These are phyloP conservation scores for Melieria omissa DNA, from an alignment of 2,888 invertebrate genomes.

Conservation along the genomic window DNA sequence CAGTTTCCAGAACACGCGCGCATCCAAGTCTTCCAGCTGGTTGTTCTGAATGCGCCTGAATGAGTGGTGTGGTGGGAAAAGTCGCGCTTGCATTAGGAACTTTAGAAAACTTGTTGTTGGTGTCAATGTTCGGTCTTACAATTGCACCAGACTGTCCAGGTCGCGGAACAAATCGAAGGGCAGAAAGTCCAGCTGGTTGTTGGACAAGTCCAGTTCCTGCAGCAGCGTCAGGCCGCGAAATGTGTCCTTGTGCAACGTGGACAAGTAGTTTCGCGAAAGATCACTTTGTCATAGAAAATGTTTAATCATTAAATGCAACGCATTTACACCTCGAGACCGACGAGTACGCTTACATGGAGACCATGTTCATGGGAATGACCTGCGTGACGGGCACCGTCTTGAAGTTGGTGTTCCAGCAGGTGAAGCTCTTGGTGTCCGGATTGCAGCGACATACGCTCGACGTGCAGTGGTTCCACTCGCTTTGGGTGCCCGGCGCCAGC, in stretches of 20 bases:
- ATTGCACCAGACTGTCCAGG: conserved; percentile 70
- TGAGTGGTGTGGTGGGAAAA: too few species aligned
- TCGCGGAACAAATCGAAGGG: conserved; percentile 73
- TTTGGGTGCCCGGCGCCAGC: conserved; percentile 67
- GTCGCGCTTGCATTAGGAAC: too few species aligned
- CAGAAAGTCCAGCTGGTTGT: conserved; percentile 74
- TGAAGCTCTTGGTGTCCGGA: conserved; percentile 73
- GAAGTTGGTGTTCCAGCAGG: conserved; percentile 73
- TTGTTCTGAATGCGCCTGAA: conserved; percentile 72
- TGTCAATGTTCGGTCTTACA: conserved; percentile 67
- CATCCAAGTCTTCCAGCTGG: conserved; percentile 69
- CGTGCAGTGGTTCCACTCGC: conserved; percentile 72
- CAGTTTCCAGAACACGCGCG: conserved; percentile 68
- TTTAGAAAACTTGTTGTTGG: too few species aligned
- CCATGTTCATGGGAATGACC: conserved; percentile 73
- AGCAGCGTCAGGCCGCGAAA: conserved; percentile 72
- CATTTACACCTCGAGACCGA: background rate
- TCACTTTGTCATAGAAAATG: conserved; percentile 67
- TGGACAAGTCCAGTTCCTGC: conserved; percentile 74
- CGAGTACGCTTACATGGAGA: conserved; percentile 69
- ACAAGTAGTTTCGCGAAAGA: conserved; percentile 74
- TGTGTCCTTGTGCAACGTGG: conserved; percentile 73
- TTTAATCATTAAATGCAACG: background rate
- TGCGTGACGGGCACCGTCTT: conserved; percentile 71
- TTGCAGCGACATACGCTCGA: conserved; percentile 75